Conservation (phyloP, 2,113 vertebrate species). For the Podilymbus podiceps region DNA sequence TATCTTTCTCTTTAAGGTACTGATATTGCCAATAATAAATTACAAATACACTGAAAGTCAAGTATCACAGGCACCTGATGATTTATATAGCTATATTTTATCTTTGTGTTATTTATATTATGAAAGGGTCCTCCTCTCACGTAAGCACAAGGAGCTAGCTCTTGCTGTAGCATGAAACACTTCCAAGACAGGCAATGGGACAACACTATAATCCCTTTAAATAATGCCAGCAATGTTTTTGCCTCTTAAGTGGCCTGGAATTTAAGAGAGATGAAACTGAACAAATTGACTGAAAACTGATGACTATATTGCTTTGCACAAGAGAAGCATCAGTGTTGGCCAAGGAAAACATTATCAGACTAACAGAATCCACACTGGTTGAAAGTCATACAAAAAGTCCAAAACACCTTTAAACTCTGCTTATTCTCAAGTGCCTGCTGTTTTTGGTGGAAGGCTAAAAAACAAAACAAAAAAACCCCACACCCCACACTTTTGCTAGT, state of each 20-base stretch:
- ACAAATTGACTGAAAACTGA: neutral
- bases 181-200: neutral
- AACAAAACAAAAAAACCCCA: no score
- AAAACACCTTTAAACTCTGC: neutral
- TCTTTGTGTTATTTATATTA: neutral
- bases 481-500: neutral
- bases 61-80: neutral
- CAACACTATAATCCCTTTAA: neutral
- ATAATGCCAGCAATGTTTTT: neutral
- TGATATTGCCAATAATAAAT: neutral
- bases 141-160: neutral
- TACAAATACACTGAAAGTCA: neutral
- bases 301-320: neutral
- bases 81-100: neutral
- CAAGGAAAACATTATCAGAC: neutral
- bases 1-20: neutral
- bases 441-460: neutral
- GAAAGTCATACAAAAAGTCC: neutral
- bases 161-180: neutral
- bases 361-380: neutral
- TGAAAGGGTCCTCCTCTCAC: neutral
- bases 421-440: neutral
- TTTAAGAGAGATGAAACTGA: neutral
- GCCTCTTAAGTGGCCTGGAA: neutral
- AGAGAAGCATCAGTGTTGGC: neutral